Evolutionary conservation across 2,113 vertebrate genomes (phyloP).

Genomic region (Narcine bancroftii): DNA sequence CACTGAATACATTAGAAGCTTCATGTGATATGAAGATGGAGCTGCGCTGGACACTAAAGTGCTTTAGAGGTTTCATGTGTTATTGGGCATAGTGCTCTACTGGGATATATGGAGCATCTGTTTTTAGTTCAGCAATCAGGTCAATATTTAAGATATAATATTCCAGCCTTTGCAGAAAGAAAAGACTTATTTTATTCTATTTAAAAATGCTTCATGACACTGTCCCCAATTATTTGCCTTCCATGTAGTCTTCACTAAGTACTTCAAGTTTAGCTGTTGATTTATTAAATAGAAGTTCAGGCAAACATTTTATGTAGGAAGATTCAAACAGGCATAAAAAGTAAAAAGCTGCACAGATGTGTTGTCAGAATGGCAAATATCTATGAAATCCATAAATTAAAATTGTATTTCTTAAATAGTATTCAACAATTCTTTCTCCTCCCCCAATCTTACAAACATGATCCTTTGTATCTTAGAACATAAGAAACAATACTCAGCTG

Average conservation of each 20-base stretch:
- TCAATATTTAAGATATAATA: slow-evolving; percentile 24
- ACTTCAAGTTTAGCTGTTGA: background rate
- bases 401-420: background rate
- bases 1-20: background rate
- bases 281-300: background rate
- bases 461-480: slow-evolving; percentile 39
- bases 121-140: background rate
- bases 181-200: background rate
- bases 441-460: slow-evolving; percentile 16
- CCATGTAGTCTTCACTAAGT: background rate
- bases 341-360: background rate
- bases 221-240: background rate
- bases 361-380: background rate
- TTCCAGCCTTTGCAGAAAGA: background rate
- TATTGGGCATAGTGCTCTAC: background rate
- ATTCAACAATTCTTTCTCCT: slow-evolving; percentile 9
- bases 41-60: background rate
- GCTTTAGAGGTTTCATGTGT: background rate
- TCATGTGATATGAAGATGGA: background rate
- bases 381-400: background rate
- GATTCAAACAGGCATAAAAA: background rate
- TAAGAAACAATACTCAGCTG: slow-evolving; percentile 43
- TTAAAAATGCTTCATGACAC: background rate
- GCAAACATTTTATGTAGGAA: background rate
- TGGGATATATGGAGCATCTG: slow-evolving; percentile 24